Evolutionary conservation across 1,140 invertebrate species (phyloP).

Genomic region (Melipona quadrifasciata): DNA sequence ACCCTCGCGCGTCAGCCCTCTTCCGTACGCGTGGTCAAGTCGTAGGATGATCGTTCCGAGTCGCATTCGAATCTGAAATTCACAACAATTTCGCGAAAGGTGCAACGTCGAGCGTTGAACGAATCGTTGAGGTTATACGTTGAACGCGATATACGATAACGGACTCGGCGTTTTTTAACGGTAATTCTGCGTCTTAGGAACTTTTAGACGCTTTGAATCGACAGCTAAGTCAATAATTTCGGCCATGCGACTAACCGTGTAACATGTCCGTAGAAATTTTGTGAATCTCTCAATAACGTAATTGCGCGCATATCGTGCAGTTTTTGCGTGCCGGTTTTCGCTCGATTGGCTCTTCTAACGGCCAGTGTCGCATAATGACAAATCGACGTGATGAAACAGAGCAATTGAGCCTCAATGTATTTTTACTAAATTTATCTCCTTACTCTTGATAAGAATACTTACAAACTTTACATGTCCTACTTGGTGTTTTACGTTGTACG

Average conservation of each 20-base stretch:
- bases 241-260: constrained; percentile 6
- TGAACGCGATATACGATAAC: not conserved
- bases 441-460: constrained; percentile 2
- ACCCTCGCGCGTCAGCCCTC: constrained; percentile 61
- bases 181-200: constrained; percentile 2
- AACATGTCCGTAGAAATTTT: not conserved
- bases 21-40: constrained; percentile 66
- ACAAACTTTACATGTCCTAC: not conserved
- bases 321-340: not conserved
- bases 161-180: constrained; percentile 12
- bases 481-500: not conserved
- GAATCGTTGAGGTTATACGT: constrained; percentile 30
- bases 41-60: not conserved
- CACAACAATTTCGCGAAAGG: no score
- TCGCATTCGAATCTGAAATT: not conserved
- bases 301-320: not conserved
- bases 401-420: constrained; percentile 1
- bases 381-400: not conserved
- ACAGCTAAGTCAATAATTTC: constrained; percentile 54
- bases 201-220: constrained; percentile 25
- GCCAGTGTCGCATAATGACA: not conserved
- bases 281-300: not conserved
- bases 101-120: no score
- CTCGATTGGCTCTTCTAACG: not conserved
- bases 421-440: constrained; percentile 17